These are phyloP conservation scores for Clivina fossor DNA, from an alignment of 2,888 invertebrate species.

Conservation along the genomic window DNA sequence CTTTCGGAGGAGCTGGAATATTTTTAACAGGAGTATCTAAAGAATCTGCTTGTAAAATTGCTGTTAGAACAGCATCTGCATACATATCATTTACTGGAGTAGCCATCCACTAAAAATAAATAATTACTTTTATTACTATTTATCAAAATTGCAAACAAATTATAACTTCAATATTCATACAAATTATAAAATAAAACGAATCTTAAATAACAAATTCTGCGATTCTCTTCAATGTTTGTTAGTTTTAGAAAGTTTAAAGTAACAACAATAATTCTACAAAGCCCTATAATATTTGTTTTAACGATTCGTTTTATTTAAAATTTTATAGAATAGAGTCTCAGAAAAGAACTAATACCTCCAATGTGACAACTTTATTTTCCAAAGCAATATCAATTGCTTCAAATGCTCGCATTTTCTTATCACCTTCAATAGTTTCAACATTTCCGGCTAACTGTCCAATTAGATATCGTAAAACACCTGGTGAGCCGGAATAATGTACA, in stretches of 20 bases:
- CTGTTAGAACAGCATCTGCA: slow-evolving; percentile 92
- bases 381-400: slow-evolving; percentile 78
- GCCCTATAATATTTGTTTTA: too few species aligned
- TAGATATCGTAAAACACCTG: slow-evolving; percentile 71
- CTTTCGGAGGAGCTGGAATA: slow-evolving; percentile 65
- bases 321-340: too few species aligned
- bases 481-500: slow-evolving; percentile 79
- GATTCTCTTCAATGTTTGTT: too few species aligned
- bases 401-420: slow-evolving; percentile 79
- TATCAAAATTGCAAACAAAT: too few species aligned
- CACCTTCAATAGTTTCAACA: slow-evolving; percentile 67
- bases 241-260: too few species aligned
- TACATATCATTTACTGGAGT: slow-evolving; percentile 97
- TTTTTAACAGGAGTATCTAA: slow-evolving; percentile 65
- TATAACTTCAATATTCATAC: too few species aligned
- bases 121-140: too few species aligned
- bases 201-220: too few species aligned
- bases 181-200: too few species aligned
- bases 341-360: too few species aligned
- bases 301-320: too few species aligned
- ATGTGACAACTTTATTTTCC: slow-evolving; percentile 78
- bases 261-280: too few species aligned
- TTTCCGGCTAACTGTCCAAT: slow-evolving; percentile 78
- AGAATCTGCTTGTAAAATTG: slow-evolving; percentile 79
- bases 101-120: slow-evolving; percentile 75